Conservation (phyloP, 1,140 invertebrate genomes). For the Solenopsis fugax region DNA sequence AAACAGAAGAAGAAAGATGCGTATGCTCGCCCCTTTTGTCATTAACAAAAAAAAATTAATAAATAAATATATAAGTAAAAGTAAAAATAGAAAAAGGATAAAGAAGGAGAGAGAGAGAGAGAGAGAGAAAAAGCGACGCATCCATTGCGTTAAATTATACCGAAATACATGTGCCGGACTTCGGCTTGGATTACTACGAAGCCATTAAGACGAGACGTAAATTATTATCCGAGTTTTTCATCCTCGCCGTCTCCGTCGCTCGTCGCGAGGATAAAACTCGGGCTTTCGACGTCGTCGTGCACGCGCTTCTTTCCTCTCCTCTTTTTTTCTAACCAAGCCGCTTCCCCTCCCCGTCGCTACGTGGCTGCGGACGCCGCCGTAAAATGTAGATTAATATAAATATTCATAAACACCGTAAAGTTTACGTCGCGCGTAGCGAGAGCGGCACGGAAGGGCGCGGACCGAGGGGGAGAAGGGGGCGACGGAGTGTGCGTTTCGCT, state of each 20-base stretch:
- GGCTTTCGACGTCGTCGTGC: conserved; percentile 61
- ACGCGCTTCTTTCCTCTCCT: conserved; percentile 17
- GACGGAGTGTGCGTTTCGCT: conserved; percentile 75
- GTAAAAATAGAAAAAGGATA: too few species aligned
- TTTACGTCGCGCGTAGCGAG: conserved; percentile 79
- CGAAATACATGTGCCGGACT: conserved; percentile 11
- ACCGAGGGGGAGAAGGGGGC: conserved; percentile 13
- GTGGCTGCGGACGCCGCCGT: conserved; percentile 73
- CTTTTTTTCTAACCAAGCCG: not conserved
- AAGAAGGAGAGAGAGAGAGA: too few species aligned
- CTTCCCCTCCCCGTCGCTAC: conserved; percentile 28
- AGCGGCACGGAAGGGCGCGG: conserved; percentile 28
- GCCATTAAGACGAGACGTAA: conserved; percentile 68
- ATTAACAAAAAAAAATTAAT: too few species aligned
- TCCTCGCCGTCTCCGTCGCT: conserved; percentile 61
- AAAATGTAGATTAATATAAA: conserved; percentile 85
- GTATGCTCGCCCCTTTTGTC: too few species aligned
- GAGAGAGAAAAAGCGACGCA: not conserved
- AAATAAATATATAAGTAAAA: too few species aligned
- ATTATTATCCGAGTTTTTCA: conserved; percentile 80
- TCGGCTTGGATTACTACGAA: conserved; percentile 47
- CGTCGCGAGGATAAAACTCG: conserved; percentile 74
- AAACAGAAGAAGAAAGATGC: too few species aligned
- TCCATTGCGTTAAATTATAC: conserved; percentile 13
- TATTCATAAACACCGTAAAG: conserved; percentile 85